Evolutionary conservation across 2,888 invertebrate genomes (phyloP).

Genomic region (Acrobeloides nanus): DNA sequence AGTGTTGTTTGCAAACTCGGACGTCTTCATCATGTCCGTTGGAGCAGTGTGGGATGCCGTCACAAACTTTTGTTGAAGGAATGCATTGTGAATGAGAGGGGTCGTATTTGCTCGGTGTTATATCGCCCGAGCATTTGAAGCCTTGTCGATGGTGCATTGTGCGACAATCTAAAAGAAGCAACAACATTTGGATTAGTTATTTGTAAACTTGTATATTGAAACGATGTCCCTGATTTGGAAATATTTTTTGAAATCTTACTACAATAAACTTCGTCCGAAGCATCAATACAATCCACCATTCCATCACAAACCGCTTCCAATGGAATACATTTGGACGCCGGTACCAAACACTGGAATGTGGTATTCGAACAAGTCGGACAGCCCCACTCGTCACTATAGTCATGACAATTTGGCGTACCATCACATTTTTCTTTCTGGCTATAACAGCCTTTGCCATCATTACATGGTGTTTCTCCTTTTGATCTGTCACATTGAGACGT

Average conservation of each 20-base stretch:
- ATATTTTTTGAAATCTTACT: neutral
- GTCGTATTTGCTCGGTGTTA: too few relatives aligned
- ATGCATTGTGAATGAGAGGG: conserved; percentile 10
- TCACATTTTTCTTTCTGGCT: conserved; percentile 58
- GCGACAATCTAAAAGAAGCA: too few relatives aligned
- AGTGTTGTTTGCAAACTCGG: conserved; percentile 3
- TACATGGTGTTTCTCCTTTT: conserved; percentile 4
- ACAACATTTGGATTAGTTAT: too few relatives aligned
- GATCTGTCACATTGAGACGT: neutral
- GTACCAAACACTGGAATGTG: conserved; percentile 11
- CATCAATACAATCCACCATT: conserved; percentile 25
- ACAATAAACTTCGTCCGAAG: conserved; percentile 22
- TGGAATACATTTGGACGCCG: conserved; percentile 16
- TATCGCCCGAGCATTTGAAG: too few relatives aligned
- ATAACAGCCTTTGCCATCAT: conserved; percentile 11
- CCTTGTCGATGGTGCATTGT: too few relatives aligned
- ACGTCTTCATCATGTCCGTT: conserved; percentile 9
- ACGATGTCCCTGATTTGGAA: too few relatives aligned
- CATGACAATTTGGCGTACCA: conserved; percentile 59
- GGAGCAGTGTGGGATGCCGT: conserved; percentile 14
- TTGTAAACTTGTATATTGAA: too few relatives aligned
- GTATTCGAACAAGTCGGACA: conserved; percentile 14
- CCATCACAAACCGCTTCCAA: conserved; percentile 23
- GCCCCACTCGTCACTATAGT: conserved; percentile 64
- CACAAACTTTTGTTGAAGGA: conserved; percentile 9